These are phyloP conservation scores for Euproctis similis DNA, from an alignment of 2,888 invertebrate genomes.

Conservation along the genomic window DNA sequence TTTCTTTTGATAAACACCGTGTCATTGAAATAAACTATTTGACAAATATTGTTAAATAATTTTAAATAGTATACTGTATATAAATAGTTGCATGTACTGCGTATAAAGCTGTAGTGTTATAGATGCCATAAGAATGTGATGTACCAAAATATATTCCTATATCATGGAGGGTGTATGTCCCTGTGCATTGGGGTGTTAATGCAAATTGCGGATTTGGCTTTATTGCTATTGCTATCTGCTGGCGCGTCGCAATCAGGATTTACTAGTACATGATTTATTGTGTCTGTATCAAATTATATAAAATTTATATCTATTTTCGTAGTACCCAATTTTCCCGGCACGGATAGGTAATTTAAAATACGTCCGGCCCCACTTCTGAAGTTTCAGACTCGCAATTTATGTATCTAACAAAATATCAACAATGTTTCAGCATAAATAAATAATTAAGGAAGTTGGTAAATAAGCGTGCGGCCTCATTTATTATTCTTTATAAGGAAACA, in stretches of 20 bases:
- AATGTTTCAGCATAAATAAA: constrained; percentile 70
- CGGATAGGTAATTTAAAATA: constrained; percentile 9
- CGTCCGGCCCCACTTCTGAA: constrained; percentile 12
- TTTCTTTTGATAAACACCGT: too few species aligned
- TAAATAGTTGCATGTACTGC: too few species aligned
- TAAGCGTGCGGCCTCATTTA: constrained; percentile 75
- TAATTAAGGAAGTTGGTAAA: constrained; percentile 74
- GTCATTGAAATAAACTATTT: too few species aligned
- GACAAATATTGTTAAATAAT: too few species aligned
- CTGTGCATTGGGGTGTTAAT: constrained; percentile 40
- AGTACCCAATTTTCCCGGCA: background rate
- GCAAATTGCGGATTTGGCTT: constrained; percentile 60
- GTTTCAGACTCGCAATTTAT: constrained; percentile 34
- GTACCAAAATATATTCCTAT: constrained; percentile 12
- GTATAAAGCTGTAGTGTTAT: too few species aligned
- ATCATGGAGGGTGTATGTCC: constrained; percentile 18
- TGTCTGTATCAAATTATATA: constrained; percentile 14
- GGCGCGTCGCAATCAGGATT: constrained; percentile 33
- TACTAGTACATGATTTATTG: constrained; percentile 41
- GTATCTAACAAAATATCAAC: constrained; percentile 60
- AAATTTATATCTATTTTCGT: constrained; percentile 5
- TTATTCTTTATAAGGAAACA: constrained; percentile 77
- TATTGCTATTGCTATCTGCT: constrained; percentile 50
- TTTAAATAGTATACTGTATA: too few species aligned
- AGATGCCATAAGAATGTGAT: constrained; percentile 14